Evolutionary conservation across 2,113 vertebrate species (phyloP).

Genomic region (Osmerus eperlanus): DNA sequence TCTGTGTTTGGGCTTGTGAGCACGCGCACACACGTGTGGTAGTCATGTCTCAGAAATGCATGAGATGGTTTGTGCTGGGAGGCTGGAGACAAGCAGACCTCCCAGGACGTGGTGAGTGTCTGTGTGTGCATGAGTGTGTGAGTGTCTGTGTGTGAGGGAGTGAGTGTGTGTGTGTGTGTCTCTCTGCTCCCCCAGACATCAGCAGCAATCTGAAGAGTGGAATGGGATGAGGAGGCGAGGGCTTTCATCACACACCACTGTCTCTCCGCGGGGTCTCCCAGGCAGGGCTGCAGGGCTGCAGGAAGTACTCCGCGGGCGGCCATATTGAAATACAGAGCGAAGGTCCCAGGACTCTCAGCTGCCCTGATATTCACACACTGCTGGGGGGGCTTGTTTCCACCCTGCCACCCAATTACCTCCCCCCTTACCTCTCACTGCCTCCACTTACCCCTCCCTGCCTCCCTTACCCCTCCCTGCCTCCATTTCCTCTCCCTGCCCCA

Average conservation of each 20-base stretch:
- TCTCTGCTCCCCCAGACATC: too few species aligned
- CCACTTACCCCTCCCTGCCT: conserved; percentile 47
- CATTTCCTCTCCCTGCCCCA: too few species aligned
- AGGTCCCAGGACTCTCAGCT: conserved; percentile 62
- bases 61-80: too few species aligned
- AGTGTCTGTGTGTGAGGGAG: conserved; percentile 13
- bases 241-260: conserved; percentile 75
- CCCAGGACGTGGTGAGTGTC: background rate
- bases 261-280: conserved; percentile 59
- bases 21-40: too few species aligned
- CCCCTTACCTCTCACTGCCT: conserved; percentile 57
- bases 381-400: conserved; percentile 59
- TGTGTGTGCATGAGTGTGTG: conserved; percentile 10
- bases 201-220: conserved; percentile 63
- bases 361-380: conserved; percentile 65
- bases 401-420: conserved; percentile 65
- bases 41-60: too few species aligned
- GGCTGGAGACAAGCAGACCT: too few species aligned
- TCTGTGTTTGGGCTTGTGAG: too few species aligned
- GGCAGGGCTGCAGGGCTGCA: conserved; percentile 56
- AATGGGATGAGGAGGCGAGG: conserved; percentile 72
- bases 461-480: background rate
- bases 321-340: conserved; percentile 69
- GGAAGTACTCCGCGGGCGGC: conserved; percentile 51
- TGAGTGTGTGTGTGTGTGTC: conserved; percentile 10